Evolutionary conservation across 35 echinoderm and acorn worm species (phyloP).

Genomic region (Anneissia japonica): DNA sequence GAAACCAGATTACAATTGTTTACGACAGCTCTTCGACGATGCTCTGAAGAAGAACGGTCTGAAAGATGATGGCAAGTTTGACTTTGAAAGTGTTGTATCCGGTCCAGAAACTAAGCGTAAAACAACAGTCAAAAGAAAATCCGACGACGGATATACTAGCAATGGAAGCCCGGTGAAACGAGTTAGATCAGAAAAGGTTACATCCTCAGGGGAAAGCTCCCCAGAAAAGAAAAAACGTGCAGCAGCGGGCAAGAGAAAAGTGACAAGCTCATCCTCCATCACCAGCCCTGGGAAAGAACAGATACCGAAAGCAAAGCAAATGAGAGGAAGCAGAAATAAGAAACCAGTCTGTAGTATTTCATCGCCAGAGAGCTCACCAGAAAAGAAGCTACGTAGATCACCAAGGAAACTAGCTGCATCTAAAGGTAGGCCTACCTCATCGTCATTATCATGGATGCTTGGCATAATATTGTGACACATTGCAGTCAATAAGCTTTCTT

Average conservation of each 20-base stretch:
- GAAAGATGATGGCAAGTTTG: conserved; percentile 61
- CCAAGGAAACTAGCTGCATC: not conserved
- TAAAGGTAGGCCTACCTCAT: not conserved
- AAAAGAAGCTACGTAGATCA: not conserved
- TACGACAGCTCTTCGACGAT: conserved; percentile 46
- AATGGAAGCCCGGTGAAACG: not conserved
- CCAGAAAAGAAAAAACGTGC: not conserved
- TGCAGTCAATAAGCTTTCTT: too few species aligned
- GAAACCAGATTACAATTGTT: conserved; percentile 61
- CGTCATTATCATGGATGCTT: too few species aligned
- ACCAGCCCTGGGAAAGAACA: not conserved
- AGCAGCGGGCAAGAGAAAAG: not conserved
- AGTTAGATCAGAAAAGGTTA: not conserved
- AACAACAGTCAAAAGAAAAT: not conserved
- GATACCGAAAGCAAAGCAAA: not conserved
- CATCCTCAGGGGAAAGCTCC: not conserved
- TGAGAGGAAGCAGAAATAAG: not conserved
- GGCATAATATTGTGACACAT: too few species aligned
- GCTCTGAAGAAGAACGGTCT: conserved; percentile 40
- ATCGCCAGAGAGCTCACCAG: not conserved
- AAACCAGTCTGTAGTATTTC: not conserved
- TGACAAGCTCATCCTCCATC: not conserved
- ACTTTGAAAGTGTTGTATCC: conserved; percentile 13
- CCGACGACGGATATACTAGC: not conserved
- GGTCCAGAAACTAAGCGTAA: not conserved